Evolutionary conservation across 2,797 vertebrate species (phyloP).

Genomic region (Clarias laeviceps): DNA sequence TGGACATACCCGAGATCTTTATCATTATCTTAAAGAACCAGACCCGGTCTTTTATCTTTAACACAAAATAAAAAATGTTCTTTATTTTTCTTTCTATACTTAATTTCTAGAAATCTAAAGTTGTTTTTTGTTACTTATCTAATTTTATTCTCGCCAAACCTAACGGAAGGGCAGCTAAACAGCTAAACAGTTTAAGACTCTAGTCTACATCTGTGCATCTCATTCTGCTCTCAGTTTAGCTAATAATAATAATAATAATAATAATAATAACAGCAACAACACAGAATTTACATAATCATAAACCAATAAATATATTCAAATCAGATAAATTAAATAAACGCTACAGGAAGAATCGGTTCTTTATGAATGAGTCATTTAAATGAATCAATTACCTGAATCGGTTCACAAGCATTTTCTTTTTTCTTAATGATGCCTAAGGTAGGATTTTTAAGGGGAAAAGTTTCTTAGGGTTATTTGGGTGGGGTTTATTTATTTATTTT

Average conservation of each 20-base stretch:
- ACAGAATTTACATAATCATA: neutral
- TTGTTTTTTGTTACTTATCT: neutral
- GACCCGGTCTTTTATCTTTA: neutral
- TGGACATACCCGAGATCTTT: too few relatives aligned
- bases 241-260: neutral
- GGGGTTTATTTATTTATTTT: neutral
- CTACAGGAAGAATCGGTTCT: neutral
- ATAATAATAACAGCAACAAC: neutral
- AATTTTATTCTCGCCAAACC: neutral
- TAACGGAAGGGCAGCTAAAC: neutral
- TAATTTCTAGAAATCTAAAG: neutral
- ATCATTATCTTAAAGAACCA: neutral
- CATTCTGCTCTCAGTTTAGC: neutral
- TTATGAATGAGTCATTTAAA: constrained; percentile 2
- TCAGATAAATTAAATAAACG: neutral
- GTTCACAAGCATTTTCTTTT: neutral
- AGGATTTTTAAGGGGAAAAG: neutral
- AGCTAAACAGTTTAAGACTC: neutral
- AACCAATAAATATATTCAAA: neutral
- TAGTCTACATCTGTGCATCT: neutral
- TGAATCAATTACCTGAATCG: neutral
- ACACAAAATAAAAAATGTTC: neutral
- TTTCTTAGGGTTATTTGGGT: too few relatives aligned
- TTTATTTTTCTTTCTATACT: neutral
- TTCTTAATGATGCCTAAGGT: neutral